Conservation (phyloP, 2,797 vertebrate species). For the Platalea minor region DNA sequence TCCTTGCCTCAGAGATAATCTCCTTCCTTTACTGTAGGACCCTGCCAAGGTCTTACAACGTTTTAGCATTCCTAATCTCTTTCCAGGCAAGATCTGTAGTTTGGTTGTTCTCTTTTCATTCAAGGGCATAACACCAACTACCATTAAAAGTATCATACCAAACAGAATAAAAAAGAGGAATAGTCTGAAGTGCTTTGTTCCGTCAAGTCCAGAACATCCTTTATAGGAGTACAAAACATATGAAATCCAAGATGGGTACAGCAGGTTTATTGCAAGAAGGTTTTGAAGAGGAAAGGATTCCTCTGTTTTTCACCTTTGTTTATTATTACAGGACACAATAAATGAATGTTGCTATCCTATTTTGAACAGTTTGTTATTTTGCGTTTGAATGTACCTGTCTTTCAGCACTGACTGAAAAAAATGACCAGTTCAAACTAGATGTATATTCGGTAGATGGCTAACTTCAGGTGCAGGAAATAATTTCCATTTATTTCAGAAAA, state of each 20-base stretch:
- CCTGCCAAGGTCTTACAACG: not conserved
- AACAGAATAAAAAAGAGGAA: not conserved
- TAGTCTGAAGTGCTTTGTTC: not conserved
- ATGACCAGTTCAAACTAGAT: not conserved
- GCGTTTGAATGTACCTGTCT: not conserved
- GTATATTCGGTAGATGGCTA: not conserved
- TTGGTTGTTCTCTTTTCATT: not conserved
- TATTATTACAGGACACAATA: not conserved
- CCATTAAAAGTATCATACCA: not conserved
- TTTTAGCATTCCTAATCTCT: slow-evolving; percentile 1
- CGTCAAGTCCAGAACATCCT: not conserved
- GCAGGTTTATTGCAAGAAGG: not conserved
- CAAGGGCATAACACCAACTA: not conserved
- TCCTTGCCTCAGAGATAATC: not conserved
- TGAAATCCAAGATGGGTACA: not conserved
- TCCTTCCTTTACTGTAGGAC: not conserved
- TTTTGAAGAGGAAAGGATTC: not conserved
- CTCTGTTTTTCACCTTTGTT: not conserved
- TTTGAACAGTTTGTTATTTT: not conserved
- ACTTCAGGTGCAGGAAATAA: not conserved
- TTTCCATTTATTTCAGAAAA: not conserved
- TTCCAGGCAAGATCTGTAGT: not conserved
- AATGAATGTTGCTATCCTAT: not conserved
- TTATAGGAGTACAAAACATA: not conserved
- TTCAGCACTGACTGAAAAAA: not conserved